These are phyloP conservation scores for Siderastrea siderea DNA, from an alignment of 92 coral and sea anemone genomes.

Conservation along the genomic window DNA sequence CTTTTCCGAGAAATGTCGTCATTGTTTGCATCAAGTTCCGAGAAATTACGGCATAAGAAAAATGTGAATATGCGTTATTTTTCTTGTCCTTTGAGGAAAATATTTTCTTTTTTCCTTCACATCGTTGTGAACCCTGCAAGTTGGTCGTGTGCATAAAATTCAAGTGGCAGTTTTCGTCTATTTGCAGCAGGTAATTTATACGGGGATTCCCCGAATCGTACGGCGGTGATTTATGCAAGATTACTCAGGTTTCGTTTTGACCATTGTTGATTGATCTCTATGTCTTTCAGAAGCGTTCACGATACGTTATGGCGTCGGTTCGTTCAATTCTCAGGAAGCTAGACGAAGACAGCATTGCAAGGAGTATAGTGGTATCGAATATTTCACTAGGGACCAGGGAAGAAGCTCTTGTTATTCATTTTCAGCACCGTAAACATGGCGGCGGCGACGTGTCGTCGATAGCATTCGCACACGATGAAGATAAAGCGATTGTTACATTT, in stretches of 20 bases:
- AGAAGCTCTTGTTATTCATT: constrained; percentile 57
- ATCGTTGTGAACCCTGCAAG: background rate
- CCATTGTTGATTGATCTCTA: background rate
- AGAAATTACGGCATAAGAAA: background rate
- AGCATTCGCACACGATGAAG: background rate
- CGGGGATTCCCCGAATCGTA: constrained; percentile 35
- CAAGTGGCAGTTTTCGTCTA: background rate
- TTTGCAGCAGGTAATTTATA: too few species aligned
- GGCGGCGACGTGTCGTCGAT: constrained; percentile 64
- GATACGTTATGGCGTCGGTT: constrained; percentile 17
- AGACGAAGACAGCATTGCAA: constrained; percentile 21
- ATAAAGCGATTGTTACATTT: constrained; percentile 56
- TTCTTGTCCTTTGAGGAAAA: background rate
- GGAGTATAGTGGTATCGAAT: constrained; percentile 49
- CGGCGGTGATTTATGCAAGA: background rate
- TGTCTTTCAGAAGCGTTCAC: background rate
- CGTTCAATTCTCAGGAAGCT: background rate
- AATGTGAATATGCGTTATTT: background rate
- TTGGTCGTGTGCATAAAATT: background rate
- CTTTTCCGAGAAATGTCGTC: constrained; percentile 34
- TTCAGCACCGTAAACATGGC: constrained; percentile 67
- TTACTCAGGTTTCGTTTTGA: background rate
- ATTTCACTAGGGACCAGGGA: constrained; percentile 29
- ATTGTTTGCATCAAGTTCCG: background rate
- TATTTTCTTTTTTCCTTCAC: background rate